A percentile compares a stretch with the other conserved stretches of the same genome.
Conservation (phyloP, 2,797 vertebrate species). For the Peromyscus eremicus region DNA sequence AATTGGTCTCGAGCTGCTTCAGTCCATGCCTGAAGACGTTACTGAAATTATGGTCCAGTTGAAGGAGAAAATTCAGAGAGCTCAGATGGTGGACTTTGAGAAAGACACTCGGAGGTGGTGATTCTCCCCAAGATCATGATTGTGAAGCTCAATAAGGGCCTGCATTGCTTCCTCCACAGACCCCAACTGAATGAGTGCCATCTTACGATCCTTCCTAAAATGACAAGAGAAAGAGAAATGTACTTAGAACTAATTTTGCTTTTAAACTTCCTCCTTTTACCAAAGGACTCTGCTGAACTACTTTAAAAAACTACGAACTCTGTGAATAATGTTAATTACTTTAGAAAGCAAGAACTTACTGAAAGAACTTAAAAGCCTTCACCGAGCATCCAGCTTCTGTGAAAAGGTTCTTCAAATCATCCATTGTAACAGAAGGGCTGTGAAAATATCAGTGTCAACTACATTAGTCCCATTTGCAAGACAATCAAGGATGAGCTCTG, state of each 20-base stretch:
- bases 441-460: conserved; percentile 65
- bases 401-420: conserved; percentile 94
- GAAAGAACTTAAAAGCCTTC: conserved; percentile 95
- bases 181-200: conserved; percentile 95
- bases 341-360: conserved; percentile 90
- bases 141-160: conserved; percentile 94
- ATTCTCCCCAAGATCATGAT: conserved; percentile 94
- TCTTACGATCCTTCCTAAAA: conserved; percentile 94
- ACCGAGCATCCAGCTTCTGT: conserved; percentile 91
- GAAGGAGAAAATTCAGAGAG: conserved; percentile 80
- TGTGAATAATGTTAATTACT: conserved; percentile 53
- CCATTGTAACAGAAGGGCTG: conserved; percentile 91
- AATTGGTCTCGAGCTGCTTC: conserved; percentile 85
- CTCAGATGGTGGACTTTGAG: conserved; percentile 93
- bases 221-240: conserved; percentile 10
- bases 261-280: background rate
- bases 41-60: conserved; percentile 81
- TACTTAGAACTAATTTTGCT: conserved; percentile 60
- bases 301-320: background rate
- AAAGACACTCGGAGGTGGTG: conserved; percentile 95
- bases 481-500: conserved; percentile 50
- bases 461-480: conserved; percentile 45
- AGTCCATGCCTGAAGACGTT: conserved; percentile 87
- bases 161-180: conserved; percentile 96
- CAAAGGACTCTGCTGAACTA: conserved; percentile 38